Percentiles rank a stretch among this genome's conserved stretches.
phyloP scores from a whole-genome alignment of 2,888 invertebrate species.

The Scrobipalpa costella region DNA sequence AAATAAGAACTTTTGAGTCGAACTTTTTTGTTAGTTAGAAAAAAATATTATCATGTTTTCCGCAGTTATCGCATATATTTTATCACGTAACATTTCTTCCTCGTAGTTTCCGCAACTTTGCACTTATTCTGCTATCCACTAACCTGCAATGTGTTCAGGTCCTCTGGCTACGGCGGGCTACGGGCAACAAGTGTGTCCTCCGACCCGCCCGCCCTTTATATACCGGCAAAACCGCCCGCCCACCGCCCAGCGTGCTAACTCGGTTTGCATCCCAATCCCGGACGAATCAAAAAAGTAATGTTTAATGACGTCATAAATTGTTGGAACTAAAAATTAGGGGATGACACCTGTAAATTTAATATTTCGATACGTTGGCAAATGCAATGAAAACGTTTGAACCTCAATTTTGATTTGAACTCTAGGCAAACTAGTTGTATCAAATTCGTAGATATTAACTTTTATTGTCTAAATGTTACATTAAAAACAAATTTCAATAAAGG shows the following conservation, averaged over 20 bases:
- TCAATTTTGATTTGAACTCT: too few relatives aligned
- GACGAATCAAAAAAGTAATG: conserved; percentile 50
- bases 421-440: too few relatives aligned
- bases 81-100: background rate
- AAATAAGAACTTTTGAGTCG: too few relatives aligned
- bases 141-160: conserved; percentile 60
- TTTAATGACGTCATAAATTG: background rate
- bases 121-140: conserved; percentile 41
- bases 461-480: too few relatives aligned
- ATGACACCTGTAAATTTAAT: too few relatives aligned
- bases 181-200: conserved; percentile 76
- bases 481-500: too few relatives aligned
- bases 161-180: conserved; percentile 49
- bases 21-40: too few relatives aligned
- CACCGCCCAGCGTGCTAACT: conserved; percentile 69
- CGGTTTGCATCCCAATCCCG: conserved; percentile 72
- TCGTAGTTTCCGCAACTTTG: background rate
- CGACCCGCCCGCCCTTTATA: conserved; percentile 69
- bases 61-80: too few relatives aligned
- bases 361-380: too few relatives aligned
- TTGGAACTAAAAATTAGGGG: background rate
- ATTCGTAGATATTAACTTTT: too few relatives aligned
- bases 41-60: too few relatives aligned
- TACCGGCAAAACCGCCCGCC: conserved; percentile 66
- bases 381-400: too few relatives aligned